These are phyloP conservation scores for Malurus melanocephalus DNA, from an alignment of 2,113 vertebrate species.

Conservation along the genomic window DNA sequence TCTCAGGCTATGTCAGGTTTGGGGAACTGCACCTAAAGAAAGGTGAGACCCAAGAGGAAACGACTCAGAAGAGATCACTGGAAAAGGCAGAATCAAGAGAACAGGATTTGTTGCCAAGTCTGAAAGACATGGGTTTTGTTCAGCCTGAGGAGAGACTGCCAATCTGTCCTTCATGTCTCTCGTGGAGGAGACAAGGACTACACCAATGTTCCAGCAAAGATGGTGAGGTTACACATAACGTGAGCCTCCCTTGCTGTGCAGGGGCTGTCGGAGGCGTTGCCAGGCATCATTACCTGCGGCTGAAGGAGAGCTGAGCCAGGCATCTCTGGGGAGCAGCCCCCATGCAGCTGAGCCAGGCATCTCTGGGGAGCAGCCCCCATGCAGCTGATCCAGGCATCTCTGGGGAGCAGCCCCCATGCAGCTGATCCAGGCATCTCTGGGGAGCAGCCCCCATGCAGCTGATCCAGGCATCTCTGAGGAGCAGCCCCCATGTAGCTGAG, in stretches of 20 bases:
- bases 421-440: not conserved
- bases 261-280: not conserved
- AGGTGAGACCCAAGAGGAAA: not conserved
- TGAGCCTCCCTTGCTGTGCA: not conserved
- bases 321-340: not conserved
- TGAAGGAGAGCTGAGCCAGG: not conserved
- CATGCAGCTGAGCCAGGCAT: too few relatives aligned
- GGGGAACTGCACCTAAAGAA: not conserved
- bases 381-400: not conserved
- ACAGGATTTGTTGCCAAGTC: accelerated
- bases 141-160: not conserved
- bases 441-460: not conserved
- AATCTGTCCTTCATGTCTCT: not conserved
- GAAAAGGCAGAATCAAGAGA: not conserved
- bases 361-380: not conserved
- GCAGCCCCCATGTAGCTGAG: too few relatives aligned
- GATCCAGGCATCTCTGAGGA: not conserved
- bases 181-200: not conserved
- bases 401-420: not conserved
- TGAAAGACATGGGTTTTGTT: not conserved
- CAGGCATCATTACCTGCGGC: accelerated
- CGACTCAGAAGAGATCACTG: not conserved
- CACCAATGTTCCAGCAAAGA: not conserved
- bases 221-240: not conserved
- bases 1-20: not conserved